Base-by-base conservation (phyloP, 92 coral and sea anemone species). In the Pocillopora meandrina region DNA sequence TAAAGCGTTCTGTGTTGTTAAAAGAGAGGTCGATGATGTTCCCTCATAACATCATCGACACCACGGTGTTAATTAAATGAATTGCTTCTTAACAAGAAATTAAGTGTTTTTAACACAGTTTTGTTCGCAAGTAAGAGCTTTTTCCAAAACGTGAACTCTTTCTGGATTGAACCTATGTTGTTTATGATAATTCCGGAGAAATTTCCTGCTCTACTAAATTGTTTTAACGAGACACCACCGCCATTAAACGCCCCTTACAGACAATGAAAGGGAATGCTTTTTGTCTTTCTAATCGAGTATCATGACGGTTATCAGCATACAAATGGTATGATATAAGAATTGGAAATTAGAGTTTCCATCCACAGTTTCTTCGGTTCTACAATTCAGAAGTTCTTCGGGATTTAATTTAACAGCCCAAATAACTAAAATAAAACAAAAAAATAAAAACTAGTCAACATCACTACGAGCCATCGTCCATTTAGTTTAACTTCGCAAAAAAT, bases 301-400 rank as follows among this genome's bases (percentile, higher is more conserved):
- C 61, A 56, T 18, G 71, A 71, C 42, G 35, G 58, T 36, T 73
- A 35, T 68, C 65, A 33, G 36, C 62, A 83, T 83, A 55, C 21
- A 83, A 52, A 66, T 26, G 65, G 35, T 83, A 83, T 83, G 79
- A 83, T 61, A 61, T 83, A 73, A 83, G 86, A 62, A 63, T 83
- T 73, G 19, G 42, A 83, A 83, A 83, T 83, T 73, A 83, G 80
- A 74, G 42, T 3, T 35, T 52, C 12, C 5, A 74, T 20, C 61
- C 17, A 69, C 7, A 13, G n/a, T n/a, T 17, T 49, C 61, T 15
- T 15, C 18, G 1, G 18, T 26, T 73, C n/a, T 34, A 70, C 16
- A 70, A 18, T n/a, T 6, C 18, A 14, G 2, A 15, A 14, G 74
- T 70, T 13, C 1, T 16, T 2, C 9, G 13, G 56, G 74, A 52